A percentile compares a stretch with the other conserved stretches of the same genome.
phyloP scores from a whole-genome alignment of 2,797 vertebrate species.

The Acropternis orthonyx region DNA sequence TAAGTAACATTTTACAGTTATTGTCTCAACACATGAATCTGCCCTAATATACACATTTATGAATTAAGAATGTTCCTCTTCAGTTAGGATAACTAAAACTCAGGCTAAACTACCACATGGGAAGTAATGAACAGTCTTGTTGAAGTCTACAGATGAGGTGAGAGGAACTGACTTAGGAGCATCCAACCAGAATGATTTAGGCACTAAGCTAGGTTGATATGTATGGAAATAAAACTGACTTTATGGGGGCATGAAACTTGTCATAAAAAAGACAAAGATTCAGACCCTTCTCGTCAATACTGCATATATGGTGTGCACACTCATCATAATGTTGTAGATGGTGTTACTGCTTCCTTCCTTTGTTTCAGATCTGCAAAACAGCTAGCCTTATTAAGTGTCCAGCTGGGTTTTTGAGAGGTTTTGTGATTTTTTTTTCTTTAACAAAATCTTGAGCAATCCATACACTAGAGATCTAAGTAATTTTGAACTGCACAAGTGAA shows the following conservation, averaged over 20 bases:
- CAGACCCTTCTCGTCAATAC: background rate
- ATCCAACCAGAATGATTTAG: background rate
- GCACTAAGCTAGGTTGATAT: background rate
- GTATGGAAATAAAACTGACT: background rate
- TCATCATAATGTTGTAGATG: background rate
- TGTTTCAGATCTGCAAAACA: background rate
- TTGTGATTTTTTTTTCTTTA: background rate
- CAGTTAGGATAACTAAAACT: background rate
- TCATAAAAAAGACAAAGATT: background rate
- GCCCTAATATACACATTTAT: background rate
- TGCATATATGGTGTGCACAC: rapidly evolving
- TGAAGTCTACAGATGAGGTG: background rate
- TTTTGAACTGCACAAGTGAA: background rate
- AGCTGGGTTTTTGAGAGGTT: rapidly evolving
- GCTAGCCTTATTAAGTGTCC: background rate
- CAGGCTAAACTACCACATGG: background rate
- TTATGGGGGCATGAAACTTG: background rate
- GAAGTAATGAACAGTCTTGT: background rate
- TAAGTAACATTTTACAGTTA: background rate
- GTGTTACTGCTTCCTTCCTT: background rate
- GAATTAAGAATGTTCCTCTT: background rate
- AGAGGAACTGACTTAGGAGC: background rate
- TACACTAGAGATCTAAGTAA: background rate
- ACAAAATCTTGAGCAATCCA: background rate
- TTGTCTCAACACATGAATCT: background rate